Evolutionary conservation across 92 coral and sea anemone species (phyloP), one percentile per base, ranked within the genome.

Genomic region (Porites divaricata): DNA sequence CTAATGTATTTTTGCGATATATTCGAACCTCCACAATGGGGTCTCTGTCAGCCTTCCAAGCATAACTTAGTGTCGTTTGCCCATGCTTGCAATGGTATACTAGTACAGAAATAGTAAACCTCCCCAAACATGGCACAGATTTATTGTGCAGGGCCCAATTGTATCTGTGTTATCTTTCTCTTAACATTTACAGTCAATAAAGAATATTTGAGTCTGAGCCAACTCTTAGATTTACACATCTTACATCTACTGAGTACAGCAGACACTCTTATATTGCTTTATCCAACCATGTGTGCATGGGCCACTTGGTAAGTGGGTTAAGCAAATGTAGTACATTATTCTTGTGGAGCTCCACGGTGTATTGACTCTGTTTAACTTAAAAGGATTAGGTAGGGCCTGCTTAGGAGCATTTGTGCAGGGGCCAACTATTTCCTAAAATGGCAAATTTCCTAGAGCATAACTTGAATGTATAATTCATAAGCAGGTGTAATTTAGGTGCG

Each of bases 301-400:
- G 70, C 70, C 70, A 65, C 70, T 65, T 65, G 70, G 70, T 65
- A 13, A 65, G 24, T 65, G 70, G 70, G 70, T 65, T 65, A 65
- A 65, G 70, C 70, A 65, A 65, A 65, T 65, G 24, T 65, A 65
- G 70, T 65, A 10, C 70, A 65, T 65, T 65, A 65, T 21, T 21
- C 63, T 57, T n/a, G n/a, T n/a, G n/a, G n/a, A n/a, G n/a, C n/a
- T n/a, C n/a, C n/a, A n/a, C n/a, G n/a, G 63, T 57, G 0, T 65
- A 65, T 65, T 8, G 70, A 12, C 24, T 21, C 8, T 15, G n/a
- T 15, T 65, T 65, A 65, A 15, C 70, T 21, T 65, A 22, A 65
- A 13, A 21, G 70, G 70, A 65, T 65, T 65, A 65, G 70, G n/a
- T 65, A 65, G 70, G 70, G 70, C 70, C 70, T 65, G 24, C n/a